Evolutionary conservation across 1,140 invertebrate species (phyloP).

Genomic region (Calycopis cecrops): DNA sequence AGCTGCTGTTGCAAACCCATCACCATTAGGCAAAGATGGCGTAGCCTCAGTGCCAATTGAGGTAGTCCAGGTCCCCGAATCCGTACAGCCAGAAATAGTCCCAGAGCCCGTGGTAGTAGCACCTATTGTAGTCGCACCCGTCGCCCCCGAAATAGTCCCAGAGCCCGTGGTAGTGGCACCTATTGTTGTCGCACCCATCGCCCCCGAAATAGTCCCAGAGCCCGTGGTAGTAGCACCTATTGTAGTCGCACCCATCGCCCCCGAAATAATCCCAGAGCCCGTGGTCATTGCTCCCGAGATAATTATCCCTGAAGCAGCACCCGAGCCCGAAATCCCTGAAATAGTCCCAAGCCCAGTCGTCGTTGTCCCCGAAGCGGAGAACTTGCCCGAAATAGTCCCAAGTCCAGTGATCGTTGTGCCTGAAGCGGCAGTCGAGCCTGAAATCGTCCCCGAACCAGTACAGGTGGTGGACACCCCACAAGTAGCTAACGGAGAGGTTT

Average conservation of each 20-base stretch:
- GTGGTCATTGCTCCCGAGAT: slow-evolving; percentile 20
- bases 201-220: not conserved
- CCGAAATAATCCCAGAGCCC: slow-evolving; percentile 24
- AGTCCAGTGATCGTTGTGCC: slow-evolving; percentile 16
- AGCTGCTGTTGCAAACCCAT: slow-evolving; percentile 32
- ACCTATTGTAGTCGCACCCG: not conserved
- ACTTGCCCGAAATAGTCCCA: slow-evolving; percentile 19
- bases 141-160: not conserved
- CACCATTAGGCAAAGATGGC: slow-evolving; percentile 24
- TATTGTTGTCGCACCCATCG: not conserved
- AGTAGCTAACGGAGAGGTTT: slow-evolving; percentile 38
- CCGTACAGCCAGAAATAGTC: not conserved
- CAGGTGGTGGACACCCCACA: slow-evolving; percentile 20
- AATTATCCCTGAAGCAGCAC: slow-evolving; percentile 18
- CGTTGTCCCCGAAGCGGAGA: slow-evolving; percentile 21
- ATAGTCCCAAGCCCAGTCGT: slow-evolving; percentile 21
- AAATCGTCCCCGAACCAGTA: slow-evolving; percentile 22
- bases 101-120: not conserved
- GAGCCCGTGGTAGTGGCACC: not conserved
- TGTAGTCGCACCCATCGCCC: slow-evolving; percentile 13
- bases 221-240: slow-evolving; percentile 13
- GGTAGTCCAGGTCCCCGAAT: not conserved
- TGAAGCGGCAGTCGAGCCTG: too few species aligned
- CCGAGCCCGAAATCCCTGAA: slow-evolving; percentile 15
- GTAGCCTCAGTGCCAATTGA: slow-evolving; percentile 30